A percentile compares a stretch with the other conserved stretches of the same genome.
phyloP scores from a whole-genome alignment of 2,888 invertebrate genomes.

The Meiosimyza platycephala region DNA sequence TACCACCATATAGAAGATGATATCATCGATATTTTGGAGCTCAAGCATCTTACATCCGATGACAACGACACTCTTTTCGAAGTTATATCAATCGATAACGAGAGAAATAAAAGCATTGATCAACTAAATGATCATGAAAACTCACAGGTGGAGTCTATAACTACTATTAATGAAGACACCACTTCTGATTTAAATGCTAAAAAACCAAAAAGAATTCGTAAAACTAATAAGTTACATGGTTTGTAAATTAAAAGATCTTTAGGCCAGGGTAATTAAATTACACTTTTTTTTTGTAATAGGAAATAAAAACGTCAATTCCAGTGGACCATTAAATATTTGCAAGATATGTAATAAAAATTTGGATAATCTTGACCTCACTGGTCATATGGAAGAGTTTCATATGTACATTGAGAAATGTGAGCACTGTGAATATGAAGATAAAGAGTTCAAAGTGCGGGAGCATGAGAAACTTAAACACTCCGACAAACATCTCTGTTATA shows the following conservation, averaged over 20 bases:
- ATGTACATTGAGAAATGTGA: conserved; percentile 40
- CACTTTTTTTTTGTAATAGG: no score
- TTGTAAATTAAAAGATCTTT: no score
- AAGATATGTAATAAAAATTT: conserved; percentile 41
- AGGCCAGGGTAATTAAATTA: no score
- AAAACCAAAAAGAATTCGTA: no score
- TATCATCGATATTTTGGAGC: no score
- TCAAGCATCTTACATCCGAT: no score
- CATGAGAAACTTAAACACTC: conserved; percentile 41
- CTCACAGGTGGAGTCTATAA: no score
- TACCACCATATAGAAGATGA: no score
- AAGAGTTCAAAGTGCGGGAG: conserved; percentile 42
- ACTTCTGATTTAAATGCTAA: no score
- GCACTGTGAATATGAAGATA: conserved; percentile 42
- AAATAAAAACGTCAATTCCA: neutral
- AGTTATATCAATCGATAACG: neutral
- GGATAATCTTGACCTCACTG: conserved; percentile 31
- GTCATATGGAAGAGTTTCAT: conserved; percentile 40
- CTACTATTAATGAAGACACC: no score
- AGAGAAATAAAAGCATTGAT: neutral
- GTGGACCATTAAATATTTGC: conserved; percentile 15
- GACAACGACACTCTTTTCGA: no score
- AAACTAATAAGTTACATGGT: no score
- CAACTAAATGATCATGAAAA: neutral
- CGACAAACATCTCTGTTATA: conserved; percentile 46